A percentile compares a stretch with the other conserved stretches of the same genome.
Evolutionary conservation across 2,797 vertebrate genomes (phyloP).

Genomic region (Thamnophis elegans): DNA sequence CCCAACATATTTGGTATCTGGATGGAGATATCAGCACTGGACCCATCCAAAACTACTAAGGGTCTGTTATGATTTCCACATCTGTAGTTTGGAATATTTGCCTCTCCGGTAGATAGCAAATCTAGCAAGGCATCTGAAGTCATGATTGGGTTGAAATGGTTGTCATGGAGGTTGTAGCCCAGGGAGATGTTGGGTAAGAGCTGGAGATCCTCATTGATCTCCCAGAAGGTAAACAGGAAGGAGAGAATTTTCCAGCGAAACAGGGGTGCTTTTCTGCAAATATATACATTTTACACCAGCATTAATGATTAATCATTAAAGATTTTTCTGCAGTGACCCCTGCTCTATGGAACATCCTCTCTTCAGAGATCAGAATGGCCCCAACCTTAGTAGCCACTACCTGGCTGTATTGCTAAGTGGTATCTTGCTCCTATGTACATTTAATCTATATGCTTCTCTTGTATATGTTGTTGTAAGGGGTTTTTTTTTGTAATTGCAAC

Average conservation of each 20-base stretch:
- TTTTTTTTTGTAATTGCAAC: not conserved
- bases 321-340: not conserved
- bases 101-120: not conserved
- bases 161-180: not conserved
- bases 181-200: not conserved
- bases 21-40: not conserved
- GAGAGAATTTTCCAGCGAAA: not conserved
- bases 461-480: not conserved
- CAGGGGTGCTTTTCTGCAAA: not conserved
- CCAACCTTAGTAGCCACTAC: not conserved
- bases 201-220: not conserved
- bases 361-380: not conserved
- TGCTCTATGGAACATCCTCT: not conserved
- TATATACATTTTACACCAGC: not conserved
- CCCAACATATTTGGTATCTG: not conserved
- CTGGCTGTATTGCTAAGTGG: not conserved
- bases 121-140: not conserved
- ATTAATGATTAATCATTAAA: not conserved
- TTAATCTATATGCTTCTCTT: not conserved
- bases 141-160: not conserved
- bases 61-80: not conserved
- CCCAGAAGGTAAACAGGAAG: not conserved
- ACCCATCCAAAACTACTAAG: not conserved
- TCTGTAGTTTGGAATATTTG: not conserved
- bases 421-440: not conserved